phyloP scores from a whole-genome alignment of 2,888 invertebrate species.

The Axea sp. region DNA sequence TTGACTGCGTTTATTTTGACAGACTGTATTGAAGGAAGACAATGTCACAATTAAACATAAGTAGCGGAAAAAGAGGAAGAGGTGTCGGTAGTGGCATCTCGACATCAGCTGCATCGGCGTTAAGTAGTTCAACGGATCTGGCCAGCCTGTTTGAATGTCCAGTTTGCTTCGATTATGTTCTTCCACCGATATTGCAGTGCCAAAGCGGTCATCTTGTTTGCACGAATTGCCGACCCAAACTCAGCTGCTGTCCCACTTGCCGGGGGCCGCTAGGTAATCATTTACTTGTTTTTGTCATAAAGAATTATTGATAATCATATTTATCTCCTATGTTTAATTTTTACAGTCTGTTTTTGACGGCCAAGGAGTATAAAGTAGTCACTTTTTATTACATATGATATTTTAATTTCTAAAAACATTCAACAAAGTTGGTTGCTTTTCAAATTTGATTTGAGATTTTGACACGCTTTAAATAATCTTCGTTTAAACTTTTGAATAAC shows the following conservation, averaged over 20 bases:
- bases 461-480: too few species aligned
- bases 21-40: slow-evolving; percentile 62
- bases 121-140: slow-evolving; percentile 90
- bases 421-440: too few species aligned
- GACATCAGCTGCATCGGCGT: slow-evolving; percentile 82
- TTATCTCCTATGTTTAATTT: too few species aligned
- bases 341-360: too few species aligned
- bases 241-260: slow-evolving; percentile 98
- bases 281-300: background rate
- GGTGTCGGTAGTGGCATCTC: slow-evolving; percentile 76
- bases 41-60: slow-evolving; percentile 77
- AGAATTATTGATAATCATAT: too few species aligned
- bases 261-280: slow-evolving; percentile 91
- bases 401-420: too few species aligned
- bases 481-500: too few species aligned
- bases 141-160: slow-evolving; percentile 96
- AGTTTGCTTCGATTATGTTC: slow-evolving; percentile 99
- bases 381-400: too few species aligned
- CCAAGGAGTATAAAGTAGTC: too few species aligned
- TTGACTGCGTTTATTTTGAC: slow-evolving; percentile 40
- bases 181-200: slow-evolving; percentile 99
- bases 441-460: too few species aligned
- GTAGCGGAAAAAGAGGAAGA: slow-evolving; percentile 76
- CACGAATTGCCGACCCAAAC: slow-evolving; percentile 97
- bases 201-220: slow-evolving; percentile 99